Percentiles rank a stretch among this genome's conserved stretches.
phyloP scores from a whole-genome alignment of 2,888 invertebrate genomes.

The Melanophora roralis region DNA sequence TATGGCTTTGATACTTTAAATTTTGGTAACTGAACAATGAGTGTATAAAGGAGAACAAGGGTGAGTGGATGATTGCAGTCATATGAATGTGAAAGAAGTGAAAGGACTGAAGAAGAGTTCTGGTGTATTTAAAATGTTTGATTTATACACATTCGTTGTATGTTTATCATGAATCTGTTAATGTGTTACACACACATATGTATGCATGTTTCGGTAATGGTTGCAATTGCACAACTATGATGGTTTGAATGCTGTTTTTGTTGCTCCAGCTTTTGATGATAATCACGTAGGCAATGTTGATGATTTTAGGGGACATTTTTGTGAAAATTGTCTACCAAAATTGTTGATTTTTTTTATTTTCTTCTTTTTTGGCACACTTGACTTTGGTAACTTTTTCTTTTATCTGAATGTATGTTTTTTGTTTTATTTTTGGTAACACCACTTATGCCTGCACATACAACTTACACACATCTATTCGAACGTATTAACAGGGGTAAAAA shows the following conservation, averaged over 20 bases:
- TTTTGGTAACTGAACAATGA: conserved; percentile 35
- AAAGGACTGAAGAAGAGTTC: conserved; percentile 8
- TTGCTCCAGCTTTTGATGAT: conserved; percentile 1
- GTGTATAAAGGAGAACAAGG: background rate
- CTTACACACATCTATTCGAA: background rate
- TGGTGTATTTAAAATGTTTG: conserved; percentile 20
- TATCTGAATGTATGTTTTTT: conserved; percentile 35
- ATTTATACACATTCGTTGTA: background rate
- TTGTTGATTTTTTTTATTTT: conserved; percentile 10
- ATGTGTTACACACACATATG: background rate
- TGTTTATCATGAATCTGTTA: background rate
- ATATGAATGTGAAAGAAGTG: conserved; percentile 2
- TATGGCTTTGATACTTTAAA: conserved; percentile 41
- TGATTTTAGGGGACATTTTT: conserved; percentile 53
- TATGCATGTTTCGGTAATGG: background rate
- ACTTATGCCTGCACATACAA: conserved; percentile 5
- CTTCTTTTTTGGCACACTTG: conserved; percentile 52
- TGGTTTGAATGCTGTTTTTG: conserved; percentile 14
- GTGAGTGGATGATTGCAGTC: conserved; percentile 23
- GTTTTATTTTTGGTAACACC: conserved; percentile 57
- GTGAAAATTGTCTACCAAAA: conserved; percentile 37
- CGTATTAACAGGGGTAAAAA: background rate
- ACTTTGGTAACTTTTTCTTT: conserved; percentile 60
- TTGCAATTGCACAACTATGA: conserved; percentile 26
- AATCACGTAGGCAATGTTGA: conserved; percentile 20